Evolutionary conservation across 1,140 invertebrate species (phyloP), one percentile per base, ranked within the genome.

Genomic region (Zaprionus taronus): DNA sequence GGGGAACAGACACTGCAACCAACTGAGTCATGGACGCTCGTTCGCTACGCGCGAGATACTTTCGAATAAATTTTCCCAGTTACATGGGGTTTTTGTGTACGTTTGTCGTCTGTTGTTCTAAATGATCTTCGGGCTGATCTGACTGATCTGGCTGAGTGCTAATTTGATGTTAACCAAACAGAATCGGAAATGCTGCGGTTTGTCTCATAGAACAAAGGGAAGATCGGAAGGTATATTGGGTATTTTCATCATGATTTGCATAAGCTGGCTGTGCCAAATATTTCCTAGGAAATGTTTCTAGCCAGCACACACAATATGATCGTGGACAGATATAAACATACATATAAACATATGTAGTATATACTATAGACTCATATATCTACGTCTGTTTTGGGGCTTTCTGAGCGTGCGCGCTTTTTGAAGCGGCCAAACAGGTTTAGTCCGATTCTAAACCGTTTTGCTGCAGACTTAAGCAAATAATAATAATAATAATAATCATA

Each of bases 61-160:
- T 87, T 87, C 83, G 76, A 74, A 44, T 75, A 67, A 81, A 79
- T 81, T 87, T 87, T 90, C 84, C 85, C 84, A 77, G 47, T 87
- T 87, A 89, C 84, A 84, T 74, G 81, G 84, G 84, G 85, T 89
- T 87, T 87, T 87, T 82, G 34, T 55, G 57, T 47, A 34, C 57
- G 47, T 14, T 28, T 72, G 58, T 61, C 53, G 41, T 74, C 57
- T 66, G 76, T 72, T 58, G 79, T 84, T 89, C 78, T 79, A 67
- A 69, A 64, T 79, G 44, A 61, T 64, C 38, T 34, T 77, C 26
- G 11, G 17, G 15, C 36, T 38, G 55, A 44, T 55, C 12, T 49
- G 58, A 20, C 26, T 17, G 58, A 28, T 38, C 60, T 31, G 15
- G 20, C 26, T 38, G 15, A 61, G 60, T 75, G 61, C 31, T 78